Evolutionary conservation across 2,888 invertebrate species (phyloP), one percentile per base, ranked within the genome.

Genomic region (Macrophya alboannulata): DNA sequence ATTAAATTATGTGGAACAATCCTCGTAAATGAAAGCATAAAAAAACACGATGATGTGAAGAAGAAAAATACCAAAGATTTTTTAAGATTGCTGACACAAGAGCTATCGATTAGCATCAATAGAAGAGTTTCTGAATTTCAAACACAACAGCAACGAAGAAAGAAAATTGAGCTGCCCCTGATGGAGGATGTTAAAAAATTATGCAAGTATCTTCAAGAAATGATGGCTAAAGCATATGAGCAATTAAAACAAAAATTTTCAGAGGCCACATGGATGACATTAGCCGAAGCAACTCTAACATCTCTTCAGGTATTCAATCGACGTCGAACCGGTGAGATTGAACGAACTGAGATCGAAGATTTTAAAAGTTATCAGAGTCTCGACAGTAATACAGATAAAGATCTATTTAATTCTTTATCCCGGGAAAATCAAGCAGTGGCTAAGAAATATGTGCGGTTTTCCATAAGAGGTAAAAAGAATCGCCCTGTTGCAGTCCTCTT

Each of bases 1-100:
- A 77, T 89, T 4, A 88, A 88, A 71, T 85, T 88, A 77, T 81
- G 89, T 15, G 85, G 88, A 21, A 31, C 71, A 25, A 86, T 88
- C 25, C 72, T 85, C n/a, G 86, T 85, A 17, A 86, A 62, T 17
- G 86, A 88, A 81, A 5, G 45, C 37, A 87, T 88, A 3, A 88
- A 88, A 85, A 86, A 86, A 43, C 86, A 87, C 31, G 71, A 88
- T 51, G 40, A 85, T 17, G 82, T 68, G 4, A 65, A 74, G 17
- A 84, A 83, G 17, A 72, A 86, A 62, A 65, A 86, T 9, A 74
- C 85, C 0, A 84, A 89, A 79, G 71, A 88, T 21, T 90, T 88
- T 82, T n/a, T 87, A 10, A 86, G 86, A 76, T 43, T 89, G 1
- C 85, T 88, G 43, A 37, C 72, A 37, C 84, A 86, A 59, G 86